A percentile compares a stretch with the other conserved stretches of the same genome.
phyloP scores from a whole-genome alignment of 2,797 vertebrate species.

The Cercopithecus petaurista region DNA sequence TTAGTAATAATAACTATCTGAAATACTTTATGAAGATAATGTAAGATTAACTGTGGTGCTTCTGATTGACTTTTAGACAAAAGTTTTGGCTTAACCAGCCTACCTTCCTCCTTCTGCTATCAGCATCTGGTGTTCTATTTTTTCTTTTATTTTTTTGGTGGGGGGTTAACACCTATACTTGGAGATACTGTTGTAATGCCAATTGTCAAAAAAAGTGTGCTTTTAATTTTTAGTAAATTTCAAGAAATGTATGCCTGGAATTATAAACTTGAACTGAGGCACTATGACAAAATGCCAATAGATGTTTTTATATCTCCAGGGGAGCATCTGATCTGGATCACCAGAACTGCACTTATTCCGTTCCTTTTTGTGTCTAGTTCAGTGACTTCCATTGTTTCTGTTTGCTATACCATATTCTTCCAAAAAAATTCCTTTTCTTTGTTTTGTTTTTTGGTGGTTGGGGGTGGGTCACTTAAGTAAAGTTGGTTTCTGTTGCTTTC shows the following conservation, averaged over 20 bases:
- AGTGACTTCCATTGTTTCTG: neutral
- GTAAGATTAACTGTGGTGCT: neutral
- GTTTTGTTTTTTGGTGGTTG: too few relatives aligned
- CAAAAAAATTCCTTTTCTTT: neutral
- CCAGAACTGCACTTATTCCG: neutral
- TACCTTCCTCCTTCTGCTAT: neutral
- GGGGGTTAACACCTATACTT: neutral
- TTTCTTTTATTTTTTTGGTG: neutral
- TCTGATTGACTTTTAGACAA: neutral
- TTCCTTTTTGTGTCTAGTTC: neutral
- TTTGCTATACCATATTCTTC: neutral
- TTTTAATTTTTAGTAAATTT: neutral
- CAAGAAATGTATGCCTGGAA: neutral
- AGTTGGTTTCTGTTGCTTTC: neutral
- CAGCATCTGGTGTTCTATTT: neutral
- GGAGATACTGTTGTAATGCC: neutral
- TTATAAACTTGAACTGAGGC: neutral
- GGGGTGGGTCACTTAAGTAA: neutral
- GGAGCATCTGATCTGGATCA: neutral
- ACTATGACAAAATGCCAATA: neutral
- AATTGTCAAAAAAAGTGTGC: neutral
- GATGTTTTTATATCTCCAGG: neutral
- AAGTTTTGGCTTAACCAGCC: neutral
- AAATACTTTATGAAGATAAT: neutral
- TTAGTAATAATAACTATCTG: neutral